Conservation (phyloP, 1,140 invertebrate species). For the Zophobas atratus region DNA sequence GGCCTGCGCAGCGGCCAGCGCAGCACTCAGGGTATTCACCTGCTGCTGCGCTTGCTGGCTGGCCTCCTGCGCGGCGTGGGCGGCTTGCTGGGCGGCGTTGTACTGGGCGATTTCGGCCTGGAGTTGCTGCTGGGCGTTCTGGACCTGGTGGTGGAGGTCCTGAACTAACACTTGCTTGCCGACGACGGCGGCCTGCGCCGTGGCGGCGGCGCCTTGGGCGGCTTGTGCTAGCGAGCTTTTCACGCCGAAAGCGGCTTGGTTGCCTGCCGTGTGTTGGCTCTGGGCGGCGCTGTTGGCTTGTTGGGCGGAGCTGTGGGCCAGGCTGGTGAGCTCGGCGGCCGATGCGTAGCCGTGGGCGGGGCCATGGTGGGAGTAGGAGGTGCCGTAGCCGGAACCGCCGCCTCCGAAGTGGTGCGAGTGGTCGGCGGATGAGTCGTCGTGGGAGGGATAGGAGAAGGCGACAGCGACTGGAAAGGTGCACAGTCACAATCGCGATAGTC, state of each 20-base stretch:
- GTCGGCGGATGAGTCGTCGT: conserved; percentile 24
- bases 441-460: conserved; percentile 10
- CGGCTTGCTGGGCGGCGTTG: conserved; percentile 55
- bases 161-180: conserved; percentile 60
- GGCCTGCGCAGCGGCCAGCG: conserved; percentile 57
- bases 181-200: conserved; percentile 61
- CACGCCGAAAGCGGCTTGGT: conserved; percentile 59
- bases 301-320: conserved; percentile 58
- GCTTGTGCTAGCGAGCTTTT: conserved; percentile 58
- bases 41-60: conserved; percentile 58
- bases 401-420: conserved; percentile 4
- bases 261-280: conserved; percentile 59
- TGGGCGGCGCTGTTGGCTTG: conserved; percentile 60
- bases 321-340: conserved; percentile 57
- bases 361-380: background rate
- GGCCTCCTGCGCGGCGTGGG: conserved; percentile 53
- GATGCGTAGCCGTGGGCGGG: conserved; percentile 41
- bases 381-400: background rate
- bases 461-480: background rate
- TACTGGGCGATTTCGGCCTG: conserved; percentile 56
- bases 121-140: conserved; percentile 56
- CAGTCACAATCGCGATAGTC: background rate
- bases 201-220: conserved; percentile 58
- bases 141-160: conserved; percentile 54
- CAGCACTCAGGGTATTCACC: conserved; percentile 52